Percentiles rank a stretch among this genome's conserved stretches.
phyloP scores from a whole-genome alignment of 2,888 invertebrate genomes.

The Thalpophila matura region DNA sequence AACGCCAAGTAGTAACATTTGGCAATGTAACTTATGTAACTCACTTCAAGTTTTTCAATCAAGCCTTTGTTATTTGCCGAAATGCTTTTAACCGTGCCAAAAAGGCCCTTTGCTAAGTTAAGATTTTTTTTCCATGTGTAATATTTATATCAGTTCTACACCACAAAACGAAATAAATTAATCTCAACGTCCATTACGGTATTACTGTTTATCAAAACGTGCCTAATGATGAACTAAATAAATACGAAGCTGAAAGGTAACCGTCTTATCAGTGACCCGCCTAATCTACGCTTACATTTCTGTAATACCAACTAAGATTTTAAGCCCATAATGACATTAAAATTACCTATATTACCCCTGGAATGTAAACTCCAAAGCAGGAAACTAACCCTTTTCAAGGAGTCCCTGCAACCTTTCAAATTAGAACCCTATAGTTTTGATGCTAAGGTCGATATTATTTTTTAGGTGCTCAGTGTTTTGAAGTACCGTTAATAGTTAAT shows the following conservation, averaged over 20 bases:
- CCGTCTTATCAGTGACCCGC: slow-evolving; percentile 33
- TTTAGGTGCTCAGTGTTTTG: background rate
- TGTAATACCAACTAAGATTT: slow-evolving; percentile 41
- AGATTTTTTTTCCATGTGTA: no score
- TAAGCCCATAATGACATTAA: slow-evolving; percentile 53
- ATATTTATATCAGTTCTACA: slow-evolving; percentile 21
- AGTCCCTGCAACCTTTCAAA: background rate
- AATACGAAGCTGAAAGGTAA: slow-evolving; percentile 26
- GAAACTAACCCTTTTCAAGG: slow-evolving; percentile 44
- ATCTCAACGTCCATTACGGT: slow-evolving; percentile 29
- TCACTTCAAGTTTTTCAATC: no score
- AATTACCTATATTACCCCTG: slow-evolving; percentile 44
- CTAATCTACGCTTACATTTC: slow-evolving; percentile 47
- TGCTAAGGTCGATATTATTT: slow-evolving; percentile 9
- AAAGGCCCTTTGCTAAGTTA: no score
- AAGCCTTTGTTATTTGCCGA: no score
- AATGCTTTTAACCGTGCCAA: no score
- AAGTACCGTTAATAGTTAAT: slow-evolving; percentile 12
- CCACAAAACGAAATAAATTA: slow-evolving; percentile 25
- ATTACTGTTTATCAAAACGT: slow-evolving; percentile 26
- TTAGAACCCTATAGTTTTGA: background rate
- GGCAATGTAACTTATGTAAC: no score
- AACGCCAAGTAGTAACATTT: no score
- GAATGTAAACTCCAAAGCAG: slow-evolving; percentile 40
- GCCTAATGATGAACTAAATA: slow-evolving; percentile 20